Base-by-base conservation (phyloP, 1,140 invertebrate genomes). In the Scaptomyza pallida region DNA sequence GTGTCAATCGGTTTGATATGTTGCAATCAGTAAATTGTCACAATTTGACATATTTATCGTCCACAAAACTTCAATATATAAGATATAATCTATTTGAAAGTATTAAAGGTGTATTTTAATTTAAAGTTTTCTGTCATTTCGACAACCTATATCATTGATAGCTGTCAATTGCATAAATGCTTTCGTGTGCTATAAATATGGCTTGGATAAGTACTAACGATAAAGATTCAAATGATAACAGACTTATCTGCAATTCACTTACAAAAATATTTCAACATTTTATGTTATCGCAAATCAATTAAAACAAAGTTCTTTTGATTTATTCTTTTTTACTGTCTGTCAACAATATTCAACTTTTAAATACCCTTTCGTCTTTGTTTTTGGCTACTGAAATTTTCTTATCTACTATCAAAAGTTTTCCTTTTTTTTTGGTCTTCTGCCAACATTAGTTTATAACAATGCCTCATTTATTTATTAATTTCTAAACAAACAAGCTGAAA, bases 391-490 rank as follows among this genome's bases (percentile, higher is more conserved):
- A 10, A 41, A 23, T 60, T 67, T 56, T 63, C 48, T 62, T 61
- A 62, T 54, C 60, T 37, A 26, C 54, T 65, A 44, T 65, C 44
- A 50, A 30, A 6, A 19, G 26, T 47, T 16, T 69, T 48, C 6
- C 23, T 16, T 41, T 35, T 23, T 30, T 8, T 35, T n/a, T n/a
- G n/a, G n/a, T 40, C 10, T 33, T 59, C 57, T 59, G 64, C 17
- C 56, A 37, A 47, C 51, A 75, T 65, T 72, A 72, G 63, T 78
- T 75, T 72, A 62, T 45, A 72, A 78, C 75, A 78, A 78, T 78
- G 60, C 68, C 68, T 75, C 68, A 78, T 78, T 78, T 75, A 72
- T 68, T 78, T 75, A 72, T 68, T 75, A 72, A 72, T 68, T 72
- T 68, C 57, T 56, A 45, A 64, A 65, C 75, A 75, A 78, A 78